These are phyloP conservation scores for Hipparchia sbordonii DNA, from an alignment of 2,888 invertebrate species.

Conservation along the genomic window DNA sequence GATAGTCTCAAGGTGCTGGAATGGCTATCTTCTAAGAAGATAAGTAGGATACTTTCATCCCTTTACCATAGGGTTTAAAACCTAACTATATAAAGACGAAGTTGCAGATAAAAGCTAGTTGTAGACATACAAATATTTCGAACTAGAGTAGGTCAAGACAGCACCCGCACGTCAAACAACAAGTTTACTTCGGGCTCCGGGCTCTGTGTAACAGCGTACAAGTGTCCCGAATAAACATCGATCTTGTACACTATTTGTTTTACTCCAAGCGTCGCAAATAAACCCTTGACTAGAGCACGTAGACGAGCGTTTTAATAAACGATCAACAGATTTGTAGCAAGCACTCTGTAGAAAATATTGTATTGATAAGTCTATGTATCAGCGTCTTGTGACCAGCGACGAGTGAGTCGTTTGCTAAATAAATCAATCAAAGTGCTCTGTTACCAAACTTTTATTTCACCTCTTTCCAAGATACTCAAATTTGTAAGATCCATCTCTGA, in stretches of 20 bases:
- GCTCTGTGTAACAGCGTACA: constrained; percentile 50
- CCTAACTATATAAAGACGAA: too few relatives aligned
- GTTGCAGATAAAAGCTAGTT: neutral
- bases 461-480: too few relatives aligned
- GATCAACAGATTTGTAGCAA: neutral
- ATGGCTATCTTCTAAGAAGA: too few relatives aligned
- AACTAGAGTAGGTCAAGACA: constrained; percentile 29
- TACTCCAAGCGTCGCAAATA: constrained; percentile 54
- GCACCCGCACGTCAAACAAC: constrained; percentile 38
- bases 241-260: constrained; percentile 67
- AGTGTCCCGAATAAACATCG: constrained; percentile 71
- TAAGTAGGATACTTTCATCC: too few relatives aligned
- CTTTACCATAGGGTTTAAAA: too few relatives aligned
- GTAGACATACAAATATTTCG: neutral
- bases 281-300: constrained; percentile 42
- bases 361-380: too few relatives aligned
- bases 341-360: neutral
- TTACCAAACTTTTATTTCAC: too few relatives aligned
- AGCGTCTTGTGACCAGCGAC: too few relatives aligned
- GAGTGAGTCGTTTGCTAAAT: too few relatives aligned
- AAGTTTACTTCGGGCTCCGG: constrained; percentile 57
- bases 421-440: too few relatives aligned
- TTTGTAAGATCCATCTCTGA: too few relatives aligned
- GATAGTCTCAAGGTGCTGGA: too few relatives aligned
- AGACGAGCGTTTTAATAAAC: constrained; percentile 28